These are phyloP conservation scores for Lophotriccus pileatus DNA, from an alignment of 2,797 vertebrate species.

Conservation along the genomic window DNA sequence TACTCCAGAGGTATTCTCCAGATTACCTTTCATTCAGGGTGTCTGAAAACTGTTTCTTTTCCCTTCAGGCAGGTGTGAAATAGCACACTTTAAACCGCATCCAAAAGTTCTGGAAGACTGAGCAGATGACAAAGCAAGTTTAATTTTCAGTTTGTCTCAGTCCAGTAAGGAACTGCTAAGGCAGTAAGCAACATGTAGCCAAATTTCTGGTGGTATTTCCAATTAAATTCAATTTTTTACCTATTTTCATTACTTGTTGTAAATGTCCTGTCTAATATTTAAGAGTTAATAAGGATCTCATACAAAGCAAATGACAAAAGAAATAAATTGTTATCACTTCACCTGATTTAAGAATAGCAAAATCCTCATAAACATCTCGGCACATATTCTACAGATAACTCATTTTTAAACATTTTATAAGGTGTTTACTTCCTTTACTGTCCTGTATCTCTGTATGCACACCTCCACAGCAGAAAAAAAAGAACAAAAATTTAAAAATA, in stretches of 20 bases:
- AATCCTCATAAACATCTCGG: not conserved
- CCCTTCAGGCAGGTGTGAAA: not conserved
- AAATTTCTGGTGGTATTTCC: not conserved
- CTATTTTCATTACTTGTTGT: not conserved
- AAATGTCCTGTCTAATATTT: not conserved
- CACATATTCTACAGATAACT: not conserved
- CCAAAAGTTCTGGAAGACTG: not conserved
- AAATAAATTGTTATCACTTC: not conserved
- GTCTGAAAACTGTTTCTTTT: slow-evolving; percentile 9
- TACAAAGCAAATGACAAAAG: not conserved
- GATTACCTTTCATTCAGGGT: not conserved
- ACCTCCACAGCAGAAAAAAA: not conserved
- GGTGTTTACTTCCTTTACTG: not conserved
- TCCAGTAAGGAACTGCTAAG: not conserved
- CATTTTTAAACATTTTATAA: not conserved
- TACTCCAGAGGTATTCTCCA: not conserved
- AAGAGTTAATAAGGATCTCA: not conserved
- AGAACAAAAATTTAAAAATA: not conserved
- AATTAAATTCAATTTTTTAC: not conserved
- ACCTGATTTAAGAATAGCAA: not conserved
- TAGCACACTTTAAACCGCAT: not conserved
- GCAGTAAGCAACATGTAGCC: not conserved
- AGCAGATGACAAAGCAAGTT: not conserved
- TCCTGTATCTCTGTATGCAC: not conserved
- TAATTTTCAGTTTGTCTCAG: not conserved